phyloP scores from a whole-genome alignment of 2,113 vertebrate species.

The Peucedramus taeniatus region DNA sequence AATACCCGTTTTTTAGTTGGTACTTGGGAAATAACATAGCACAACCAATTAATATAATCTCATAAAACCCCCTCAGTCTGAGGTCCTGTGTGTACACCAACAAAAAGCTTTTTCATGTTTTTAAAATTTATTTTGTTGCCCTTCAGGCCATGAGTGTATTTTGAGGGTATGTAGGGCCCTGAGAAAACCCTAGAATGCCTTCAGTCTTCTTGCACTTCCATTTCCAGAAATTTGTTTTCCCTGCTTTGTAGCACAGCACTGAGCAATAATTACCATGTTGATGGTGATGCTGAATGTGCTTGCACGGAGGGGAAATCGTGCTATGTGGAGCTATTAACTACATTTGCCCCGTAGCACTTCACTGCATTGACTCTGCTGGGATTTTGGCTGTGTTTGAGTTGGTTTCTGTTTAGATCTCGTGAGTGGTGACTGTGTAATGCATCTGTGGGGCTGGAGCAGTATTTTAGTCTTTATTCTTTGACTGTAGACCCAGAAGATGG shows the following conservation, averaged over 20 bases:
- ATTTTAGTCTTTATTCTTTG: not conserved
- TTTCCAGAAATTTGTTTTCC: not conserved
- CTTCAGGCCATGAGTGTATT: not conserved
- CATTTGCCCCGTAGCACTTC: slow-evolving; percentile 32
- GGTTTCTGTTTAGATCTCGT: slow-evolving; percentile 21
- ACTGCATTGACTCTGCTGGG: slow-evolving; percentile 30
- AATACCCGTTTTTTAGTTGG: not conserved
- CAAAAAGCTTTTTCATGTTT: not conserved
- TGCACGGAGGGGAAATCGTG: not conserved
- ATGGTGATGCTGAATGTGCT: not conserved
- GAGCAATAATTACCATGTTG: slow-evolving; percentile 40
- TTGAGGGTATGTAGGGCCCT: not conserved
- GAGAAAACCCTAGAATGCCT: not conserved
- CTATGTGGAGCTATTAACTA: slow-evolving; percentile 34
- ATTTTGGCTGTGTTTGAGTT: not conserved
- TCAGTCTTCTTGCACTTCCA: not conserved
- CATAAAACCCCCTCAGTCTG: not conserved
- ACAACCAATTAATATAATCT: not conserved
- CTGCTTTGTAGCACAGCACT: not conserved
- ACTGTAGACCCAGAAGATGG: not conserved
- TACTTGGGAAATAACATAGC: not conserved
- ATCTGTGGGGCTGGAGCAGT: not conserved
- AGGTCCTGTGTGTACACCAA: not conserved
- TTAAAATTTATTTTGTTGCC: not conserved
- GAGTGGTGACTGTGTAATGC: not conserved